A percentile compares a stretch with the other conserved stretches of the same genome.
phyloP scores from a whole-genome alignment of 2,888 invertebrate species.

The Odontothrips loti region DNA sequence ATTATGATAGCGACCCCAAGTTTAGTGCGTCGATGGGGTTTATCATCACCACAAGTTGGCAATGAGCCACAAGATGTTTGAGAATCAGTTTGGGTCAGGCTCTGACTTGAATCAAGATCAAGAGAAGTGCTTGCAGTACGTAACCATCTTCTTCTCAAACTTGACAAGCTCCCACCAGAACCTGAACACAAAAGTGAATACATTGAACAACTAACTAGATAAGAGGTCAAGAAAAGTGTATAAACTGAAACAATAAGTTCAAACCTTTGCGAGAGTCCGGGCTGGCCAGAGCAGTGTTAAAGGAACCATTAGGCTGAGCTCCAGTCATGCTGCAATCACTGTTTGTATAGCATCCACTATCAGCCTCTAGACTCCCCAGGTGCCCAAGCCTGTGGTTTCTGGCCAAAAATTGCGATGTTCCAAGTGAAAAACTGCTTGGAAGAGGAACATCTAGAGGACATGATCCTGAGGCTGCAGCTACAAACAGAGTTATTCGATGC shows the following conservation, averaged over 20 bases:
- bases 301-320: constrained; percentile 30
- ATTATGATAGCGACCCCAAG: constrained; percentile 59
- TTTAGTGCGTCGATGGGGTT: constrained; percentile 47
- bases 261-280: constrained; percentile 33
- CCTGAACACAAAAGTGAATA: constrained; percentile 31
- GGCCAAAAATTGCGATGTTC: neutral
- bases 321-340: constrained; percentile 37
- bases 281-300: constrained; percentile 48
- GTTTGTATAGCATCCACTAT: constrained; percentile 41
- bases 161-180: constrained; percentile 51
- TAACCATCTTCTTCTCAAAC: constrained; percentile 54
- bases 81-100: neutral
- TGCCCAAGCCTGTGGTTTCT: constrained; percentile 29
- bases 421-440: neutral
- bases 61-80: neutral
- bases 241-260: neutral
- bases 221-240: neutral
- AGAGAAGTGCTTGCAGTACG: constrained; percentile 55
- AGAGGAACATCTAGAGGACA: constrained; percentile 36
- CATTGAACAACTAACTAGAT: constrained; percentile 28
- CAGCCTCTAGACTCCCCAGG: constrained; percentile 37
- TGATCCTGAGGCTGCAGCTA: constrained; percentile 28
- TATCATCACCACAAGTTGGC: neutral
- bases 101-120: constrained; percentile 43
- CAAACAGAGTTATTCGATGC: neutral